Percentiles rank a stretch among this genome's conserved stretches.
Evolutionary conservation across 2,113 vertebrate species (phyloP).

Genomic region (Callipepla californica): DNA sequence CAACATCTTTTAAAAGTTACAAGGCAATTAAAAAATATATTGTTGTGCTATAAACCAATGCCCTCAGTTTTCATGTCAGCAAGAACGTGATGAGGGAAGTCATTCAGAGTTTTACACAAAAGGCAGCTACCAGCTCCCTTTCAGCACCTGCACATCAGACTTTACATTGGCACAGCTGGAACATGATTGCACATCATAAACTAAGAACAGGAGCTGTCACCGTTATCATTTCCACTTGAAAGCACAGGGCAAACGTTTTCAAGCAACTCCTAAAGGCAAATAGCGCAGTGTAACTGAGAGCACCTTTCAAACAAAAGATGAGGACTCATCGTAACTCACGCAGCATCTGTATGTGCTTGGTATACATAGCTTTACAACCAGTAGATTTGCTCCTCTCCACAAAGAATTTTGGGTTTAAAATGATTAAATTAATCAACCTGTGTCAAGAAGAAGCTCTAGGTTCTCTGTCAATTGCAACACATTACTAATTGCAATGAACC

Average conservation of each 20-base stretch:
- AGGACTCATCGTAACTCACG: not conserved
- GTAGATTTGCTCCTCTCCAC: not conserved
- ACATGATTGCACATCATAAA: fast-evolving
- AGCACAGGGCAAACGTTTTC: not conserved
- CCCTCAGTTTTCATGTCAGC: not conserved
- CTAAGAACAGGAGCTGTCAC: not conserved
- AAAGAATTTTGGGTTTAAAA: not conserved
- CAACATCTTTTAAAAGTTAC: not conserved
- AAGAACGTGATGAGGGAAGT: not conserved
- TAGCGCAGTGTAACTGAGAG: not conserved
- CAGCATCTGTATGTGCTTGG: not conserved
- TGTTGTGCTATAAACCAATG: not conserved
- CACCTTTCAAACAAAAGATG: not conserved
- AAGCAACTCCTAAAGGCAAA: not conserved
- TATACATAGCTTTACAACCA: not conserved
- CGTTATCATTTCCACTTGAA: not conserved
- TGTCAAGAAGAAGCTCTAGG: not conserved
- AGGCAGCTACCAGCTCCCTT: not conserved
- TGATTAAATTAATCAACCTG: not conserved
- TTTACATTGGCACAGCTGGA: not conserved
- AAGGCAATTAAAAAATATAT: not conserved
- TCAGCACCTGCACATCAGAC: fast-evolving
- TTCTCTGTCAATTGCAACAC: not conserved
- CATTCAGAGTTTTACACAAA: not conserved
- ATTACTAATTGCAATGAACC: not conserved